Evolutionary conservation across 2,113 vertebrate species (phyloP), one percentile per base, ranked within the genome.

Genomic region (Pseudorhombus dupliciocellatus): DNA sequence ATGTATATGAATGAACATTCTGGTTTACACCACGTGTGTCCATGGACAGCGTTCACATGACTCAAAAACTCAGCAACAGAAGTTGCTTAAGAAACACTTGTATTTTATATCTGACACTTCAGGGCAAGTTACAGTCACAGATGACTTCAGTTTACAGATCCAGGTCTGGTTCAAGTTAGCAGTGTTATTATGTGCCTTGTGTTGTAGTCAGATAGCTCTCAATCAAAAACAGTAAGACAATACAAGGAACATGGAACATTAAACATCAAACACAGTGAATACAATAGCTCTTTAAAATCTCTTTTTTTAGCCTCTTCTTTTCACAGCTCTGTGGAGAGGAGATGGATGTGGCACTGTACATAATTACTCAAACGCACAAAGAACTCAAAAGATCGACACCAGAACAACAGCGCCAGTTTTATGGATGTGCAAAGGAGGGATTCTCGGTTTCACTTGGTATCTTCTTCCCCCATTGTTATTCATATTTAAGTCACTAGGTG

Each of bases 141-240:
- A 81, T 63, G 54, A 40, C 71, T 20, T 50, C 46, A 50, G 18
- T 50, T 75, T 70, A 79, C 80, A 90, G 79, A 86, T 82, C 77
- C 58, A 70, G 50, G 66, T 84, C 73, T 73, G 70, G 69, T 90
- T 92, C 89, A 92, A 87, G 90, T 90, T 90, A 91, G 81, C 84
- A 84, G 78, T 84, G 77, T 90, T 84, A 83, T 79, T 84, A 84
- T 89, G 88, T 90, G 85, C 86, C 87, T 84, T 83, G 64, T 59
- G 67, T 72, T 71, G 66, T 57, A 55, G 82, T 82, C 82, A 69
- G 84, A 83, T 69, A 71, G 64, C 74, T 79, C 83, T 75, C 71
- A 83, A 81, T 81, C 83, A 74, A 81, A 84, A 83, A 87, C 79
- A 86, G 70, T 87, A 83, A 89, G 83, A 90, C 87, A 87, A 84